Percentiles rank a stretch among this genome's conserved stretches.
Evolutionary conservation across 2,888 invertebrate species (phyloP).

Genomic region (Didymodactylos carnosus): DNA sequence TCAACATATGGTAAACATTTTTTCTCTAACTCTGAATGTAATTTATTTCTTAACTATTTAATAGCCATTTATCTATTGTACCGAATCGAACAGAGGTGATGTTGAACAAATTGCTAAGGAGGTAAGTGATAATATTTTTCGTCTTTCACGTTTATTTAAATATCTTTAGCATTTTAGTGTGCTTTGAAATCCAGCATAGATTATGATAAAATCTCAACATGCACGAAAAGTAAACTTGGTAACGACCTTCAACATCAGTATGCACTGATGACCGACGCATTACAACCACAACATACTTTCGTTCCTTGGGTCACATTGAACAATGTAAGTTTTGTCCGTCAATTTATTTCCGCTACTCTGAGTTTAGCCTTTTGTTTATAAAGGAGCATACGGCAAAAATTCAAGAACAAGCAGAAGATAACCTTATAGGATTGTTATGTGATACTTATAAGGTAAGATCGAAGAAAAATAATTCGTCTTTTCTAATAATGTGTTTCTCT

Average conservation of each 20-base stretch:
- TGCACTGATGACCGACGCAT: constrained; percentile 24
- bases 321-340: constrained; percentile 22
- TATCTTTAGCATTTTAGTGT: constrained; percentile 20
- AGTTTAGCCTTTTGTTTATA: background rate
- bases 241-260: constrained; percentile 27
- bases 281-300: constrained; percentile 25
- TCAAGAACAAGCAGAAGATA: constrained; percentile 19
- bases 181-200: constrained; percentile 19
- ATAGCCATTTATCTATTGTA: constrained; percentile 26
- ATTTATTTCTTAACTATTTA: constrained; percentile 20
- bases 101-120: constrained; percentile 15
- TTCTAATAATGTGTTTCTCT: no score
- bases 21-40: constrained; percentile 17
- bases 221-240: constrained; percentile 22
- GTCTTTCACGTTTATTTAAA: constrained; percentile 1
- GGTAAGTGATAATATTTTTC: constrained; percentile 17
- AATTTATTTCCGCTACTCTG: no score
- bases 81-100: constrained; percentile 19
- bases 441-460: constrained; percentile 18
- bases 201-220: constrained; percentile 19
- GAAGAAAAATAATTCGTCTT: no score
- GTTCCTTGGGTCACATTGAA: constrained; percentile 32
- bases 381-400: constrained; percentile 25
- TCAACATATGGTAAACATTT: background rate
- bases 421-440: constrained; percentile 22